Evolutionary conservation across 1,140 invertebrate species (phyloP).

Genomic region (Papilio glaucus): DNA sequence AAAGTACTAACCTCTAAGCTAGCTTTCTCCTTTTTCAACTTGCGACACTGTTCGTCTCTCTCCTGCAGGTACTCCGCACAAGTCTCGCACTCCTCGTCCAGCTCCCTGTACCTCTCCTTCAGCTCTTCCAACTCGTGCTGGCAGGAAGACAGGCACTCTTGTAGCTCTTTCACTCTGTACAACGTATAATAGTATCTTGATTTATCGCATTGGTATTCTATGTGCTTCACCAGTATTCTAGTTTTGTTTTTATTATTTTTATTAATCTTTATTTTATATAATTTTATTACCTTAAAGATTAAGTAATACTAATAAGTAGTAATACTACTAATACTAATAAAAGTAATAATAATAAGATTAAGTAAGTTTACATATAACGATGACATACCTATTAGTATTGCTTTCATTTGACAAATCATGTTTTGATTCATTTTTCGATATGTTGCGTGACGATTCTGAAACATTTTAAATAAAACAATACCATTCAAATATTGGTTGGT

Average conservation of each 20-base stretch:
- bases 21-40: constrained; percentile 60
- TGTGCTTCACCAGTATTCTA: too few relatives aligned
- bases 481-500: too few relatives aligned
- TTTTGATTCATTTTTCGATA: background rate
- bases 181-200: background rate
- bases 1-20: constrained; percentile 58
- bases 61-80: constrained; percentile 67
- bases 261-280: too few relatives aligned
- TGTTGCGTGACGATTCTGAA: background rate
- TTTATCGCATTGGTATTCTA: too few relatives aligned
- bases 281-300: too few relatives aligned
- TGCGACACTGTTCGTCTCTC: constrained; percentile 60
- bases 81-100: constrained; percentile 75
- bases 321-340: background rate
- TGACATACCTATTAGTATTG: constrained; percentile 32
- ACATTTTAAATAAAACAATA: constrained; percentile 10
- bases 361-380: too few relatives aligned
- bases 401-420: constrained; percentile 7
- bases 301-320: too few relatives aligned
- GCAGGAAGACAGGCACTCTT: constrained; percentile 51
- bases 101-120: constrained; percentile 60
- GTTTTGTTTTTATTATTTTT: too few relatives aligned
- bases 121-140: constrained; percentile 67
- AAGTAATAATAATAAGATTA: too few relatives aligned
- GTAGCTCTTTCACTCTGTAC: constrained; percentile 54